phyloP scores from a whole-genome alignment of 2,113 vertebrate species.

The Dicerorhinus sumatrensis region DNA sequence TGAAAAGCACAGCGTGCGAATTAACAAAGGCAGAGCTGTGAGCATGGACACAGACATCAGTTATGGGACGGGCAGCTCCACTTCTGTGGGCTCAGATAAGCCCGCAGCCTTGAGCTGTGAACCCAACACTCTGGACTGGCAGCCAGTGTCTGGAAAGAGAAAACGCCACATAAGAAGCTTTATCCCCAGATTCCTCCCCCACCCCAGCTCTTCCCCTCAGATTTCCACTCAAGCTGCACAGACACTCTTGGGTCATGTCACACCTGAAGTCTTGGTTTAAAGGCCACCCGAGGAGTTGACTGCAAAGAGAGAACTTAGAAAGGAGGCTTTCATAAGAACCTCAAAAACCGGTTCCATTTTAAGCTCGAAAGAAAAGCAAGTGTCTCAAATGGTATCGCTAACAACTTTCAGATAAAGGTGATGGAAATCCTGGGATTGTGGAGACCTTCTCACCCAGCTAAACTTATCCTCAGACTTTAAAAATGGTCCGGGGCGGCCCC shows the following conservation, averaged over 20 bases:
- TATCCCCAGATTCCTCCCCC: not conserved
- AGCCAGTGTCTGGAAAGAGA: not conserved
- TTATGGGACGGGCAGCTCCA: not conserved
- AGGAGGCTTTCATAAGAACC: not conserved
- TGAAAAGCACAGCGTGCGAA: not conserved
- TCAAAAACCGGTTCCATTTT: conserved; percentile 31
- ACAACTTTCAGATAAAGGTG: not conserved
- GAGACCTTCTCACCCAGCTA: not conserved
- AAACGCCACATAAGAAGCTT: not conserved
- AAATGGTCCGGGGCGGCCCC: not conserved
- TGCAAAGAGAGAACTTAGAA: not conserved
- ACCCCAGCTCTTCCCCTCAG: not conserved
- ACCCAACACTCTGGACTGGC: not conserved
- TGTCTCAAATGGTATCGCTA: not conserved
- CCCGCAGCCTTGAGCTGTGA: not conserved
- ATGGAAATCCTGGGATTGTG: not conserved
- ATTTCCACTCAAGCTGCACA: not conserved
- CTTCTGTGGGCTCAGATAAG: not conserved
- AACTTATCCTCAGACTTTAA: not conserved
- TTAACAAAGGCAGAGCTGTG: not conserved
- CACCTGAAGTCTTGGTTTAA: not conserved
- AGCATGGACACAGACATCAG: not conserved
- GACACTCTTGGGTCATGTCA: not conserved
- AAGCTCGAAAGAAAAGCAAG: not conserved
- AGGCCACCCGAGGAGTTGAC: not conserved